Percentiles rank a stretch among this genome's conserved stretches.
phyloP scores from a whole-genome alignment of 2,797 vertebrate genomes.

The Enteromius trimaculatus region DNA sequence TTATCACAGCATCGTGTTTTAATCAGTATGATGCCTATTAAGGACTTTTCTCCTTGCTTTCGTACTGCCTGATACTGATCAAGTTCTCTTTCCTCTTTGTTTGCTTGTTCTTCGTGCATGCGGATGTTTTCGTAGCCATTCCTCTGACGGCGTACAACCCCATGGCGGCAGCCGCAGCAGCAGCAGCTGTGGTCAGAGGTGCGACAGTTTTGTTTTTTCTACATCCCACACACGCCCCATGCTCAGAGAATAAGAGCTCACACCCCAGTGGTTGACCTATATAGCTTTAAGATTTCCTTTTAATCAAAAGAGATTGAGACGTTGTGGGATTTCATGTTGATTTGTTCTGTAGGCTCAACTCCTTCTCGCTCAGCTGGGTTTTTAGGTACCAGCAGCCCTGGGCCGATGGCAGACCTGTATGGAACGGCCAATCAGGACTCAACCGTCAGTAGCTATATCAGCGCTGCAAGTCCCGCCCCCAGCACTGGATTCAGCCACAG shows the following conservation, averaged over 20 bases:
- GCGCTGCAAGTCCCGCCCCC: slow-evolving; percentile 94
- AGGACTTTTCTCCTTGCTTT: not conserved
- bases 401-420: slow-evolving; percentile 97
- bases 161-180: slow-evolving; percentile 91
- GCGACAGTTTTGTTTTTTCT: slow-evolving; percentile 60
- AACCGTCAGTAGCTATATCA: slow-evolving; percentile 98
- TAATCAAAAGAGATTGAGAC: not conserved
- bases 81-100: slow-evolving; percentile 35
- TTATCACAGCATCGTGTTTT: not conserved
- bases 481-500: slow-evolving; percentile 97
- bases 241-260: not conserved
- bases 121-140: slow-evolving; percentile 83
- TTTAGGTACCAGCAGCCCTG: slow-evolving; percentile 96
- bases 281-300: not conserved
- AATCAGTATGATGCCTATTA: not conserved
- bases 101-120: slow-evolving; percentile 34
- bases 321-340: not conserved
- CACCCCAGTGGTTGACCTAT: not conserved
- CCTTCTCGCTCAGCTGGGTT: slow-evolving; percentile 95
- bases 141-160: slow-evolving; percentile 97
- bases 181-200: slow-evolving; percentile 95
- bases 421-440: slow-evolving; percentile 95
- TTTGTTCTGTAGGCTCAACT: slow-evolving; percentile 80
- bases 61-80: not conserved
- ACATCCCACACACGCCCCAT: slow-evolving; percentile 10